Evolutionary conservation across 2,888 invertebrate genomes (phyloP), one percentile per base, ranked within the genome.

Genomic region (Nesidiocoris tenuis): DNA sequence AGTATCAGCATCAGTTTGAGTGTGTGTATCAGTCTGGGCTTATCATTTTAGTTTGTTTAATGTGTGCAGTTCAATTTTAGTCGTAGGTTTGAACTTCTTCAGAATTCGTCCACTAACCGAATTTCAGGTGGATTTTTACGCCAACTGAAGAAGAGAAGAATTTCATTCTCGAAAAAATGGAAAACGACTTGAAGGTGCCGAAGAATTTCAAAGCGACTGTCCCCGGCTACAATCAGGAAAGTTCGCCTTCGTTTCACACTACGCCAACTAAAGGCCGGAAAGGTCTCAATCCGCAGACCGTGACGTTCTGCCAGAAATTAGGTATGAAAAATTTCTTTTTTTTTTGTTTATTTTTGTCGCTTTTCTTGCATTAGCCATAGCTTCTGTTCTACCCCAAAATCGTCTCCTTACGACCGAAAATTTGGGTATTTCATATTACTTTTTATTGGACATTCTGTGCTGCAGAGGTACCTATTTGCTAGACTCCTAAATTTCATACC

Each of bases 201-300:
- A 84, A 88, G 0, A 92, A 91, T 84, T 99, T 99, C 85, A 86
- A 85, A 18, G 88, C 85, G 80, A 95, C 94, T 12, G 93, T 90
- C 9, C 71, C 59, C 21, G 61, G 61, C 61, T 72, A 61, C 61
- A 59, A 57, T 16, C 54, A 61, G 3, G 76, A 75, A 1, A 12
- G 57, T n/a, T 66, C 74, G 0, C 54, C 67, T 9, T 55, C 67
- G 17, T n/a, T 23, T 2, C 12, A 18, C 5, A 66, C 61, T 2
- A 65, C 72, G 1, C 63, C 23, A 0, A 59, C 24, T n/a, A 56
- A 25, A 63, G 87, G 88, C 67, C 86, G 84, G 16, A 85, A 84
- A 61, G 83, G 87, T 80, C 82, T 88, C 25, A 93, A 93, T 82
- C 87, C 89, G 16, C 93, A 93, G 82, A 91, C 91, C 7, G 85